Percentiles rank a stretch among this genome's conserved stretches.
These are phyloP conservation scores for Alviniconcha marisindica DNA, from an alignment of 1,140 invertebrate species.

Conservation along the genomic window DNA sequence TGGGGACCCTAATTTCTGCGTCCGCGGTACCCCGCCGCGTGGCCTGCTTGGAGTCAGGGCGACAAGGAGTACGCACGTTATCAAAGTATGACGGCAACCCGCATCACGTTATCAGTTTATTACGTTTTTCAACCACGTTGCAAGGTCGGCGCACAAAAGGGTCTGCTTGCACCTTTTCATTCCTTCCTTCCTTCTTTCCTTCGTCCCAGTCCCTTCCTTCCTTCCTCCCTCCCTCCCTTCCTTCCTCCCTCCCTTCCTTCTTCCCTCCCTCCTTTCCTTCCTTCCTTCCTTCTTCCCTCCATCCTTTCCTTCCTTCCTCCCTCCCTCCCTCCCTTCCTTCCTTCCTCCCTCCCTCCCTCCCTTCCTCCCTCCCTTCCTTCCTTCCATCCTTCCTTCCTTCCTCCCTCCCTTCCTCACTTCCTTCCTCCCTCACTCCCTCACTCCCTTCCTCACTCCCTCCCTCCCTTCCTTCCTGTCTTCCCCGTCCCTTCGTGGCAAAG, in stretches of 20 bases:
- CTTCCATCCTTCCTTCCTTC: conserved; percentile 7
- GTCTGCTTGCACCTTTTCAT: not conserved
- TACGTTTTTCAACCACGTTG: no score
- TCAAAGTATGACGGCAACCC: no score
- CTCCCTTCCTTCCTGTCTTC: conserved; percentile 13
- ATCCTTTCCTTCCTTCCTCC: conserved; percentile 5
- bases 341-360: conserved; percentile 35
- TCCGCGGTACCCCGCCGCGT: no score
- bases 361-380: conserved; percentile 12
- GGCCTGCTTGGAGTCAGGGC: no score
- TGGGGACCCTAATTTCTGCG: no score
- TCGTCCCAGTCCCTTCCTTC: not conserved
- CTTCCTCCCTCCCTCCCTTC: not conserved
- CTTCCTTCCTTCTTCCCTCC: conserved; percentile 34
- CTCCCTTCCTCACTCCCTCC: not conserved
- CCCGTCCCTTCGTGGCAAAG: not conserved
- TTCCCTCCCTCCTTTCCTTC: conserved; percentile 25
- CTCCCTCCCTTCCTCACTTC: conserved; percentile 26
- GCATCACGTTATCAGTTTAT: no score
- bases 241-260: not conserved
- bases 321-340: conserved; percentile 36
- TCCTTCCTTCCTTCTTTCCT: not conserved
- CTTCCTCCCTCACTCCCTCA: not conserved
- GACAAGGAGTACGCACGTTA: no score
- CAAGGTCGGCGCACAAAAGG: no score